Evolutionary conservation across 2,888 invertebrate genomes (phyloP), one percentile per base, ranked within the genome.

Genomic region (Euplexia lucipara): DNA sequence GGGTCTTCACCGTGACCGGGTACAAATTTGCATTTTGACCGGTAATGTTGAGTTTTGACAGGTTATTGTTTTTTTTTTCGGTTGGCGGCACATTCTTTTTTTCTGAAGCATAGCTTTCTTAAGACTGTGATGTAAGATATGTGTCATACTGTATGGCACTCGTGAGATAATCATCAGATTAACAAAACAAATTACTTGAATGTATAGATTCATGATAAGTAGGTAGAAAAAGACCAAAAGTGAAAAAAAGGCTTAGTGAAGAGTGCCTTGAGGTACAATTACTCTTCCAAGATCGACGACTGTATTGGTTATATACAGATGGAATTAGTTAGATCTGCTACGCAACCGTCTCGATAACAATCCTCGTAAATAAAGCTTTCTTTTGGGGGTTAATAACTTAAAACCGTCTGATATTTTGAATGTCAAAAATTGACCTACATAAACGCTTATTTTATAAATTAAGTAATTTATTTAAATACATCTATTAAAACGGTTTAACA

Each of bases 1-100:
- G 84, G 84, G 83, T 70, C 70, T 30, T 30, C 52, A 48, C 62
- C 62, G 69, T 85, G 82, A 66, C 58, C 81, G 77, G 83, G 82
- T 60, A 41, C 20, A 57, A 48, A 71, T 69, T 72, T 57, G 37
- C 60, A 65, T 68, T 59, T 52, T 42, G 59, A 68, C 65, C 44
- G 52, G 35, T 51, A 10, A 0, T 45, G 58, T 58, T 16, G 22
- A 66, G 49, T 49, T 61, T 69, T 70, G 67, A 73, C 52, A 66
- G 37, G n/a, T 64, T 34, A 41, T 58, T 66, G 48, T 47, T 51
- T 51, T 71, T 52, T 65, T 49, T 12, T 66, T 39, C 20, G 52
- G 37, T 65, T 72, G 52, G 32, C 5, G 5, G 41, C 35, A 37
- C 47, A 2, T 37, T 9, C 12, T 0, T 37, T 48, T 32, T 1